Percentiles rank a stretch among this genome's conserved stretches.
phyloP scores from a whole-genome alignment of 2,888 invertebrate species.

The Atethmia centrago region DNA sequence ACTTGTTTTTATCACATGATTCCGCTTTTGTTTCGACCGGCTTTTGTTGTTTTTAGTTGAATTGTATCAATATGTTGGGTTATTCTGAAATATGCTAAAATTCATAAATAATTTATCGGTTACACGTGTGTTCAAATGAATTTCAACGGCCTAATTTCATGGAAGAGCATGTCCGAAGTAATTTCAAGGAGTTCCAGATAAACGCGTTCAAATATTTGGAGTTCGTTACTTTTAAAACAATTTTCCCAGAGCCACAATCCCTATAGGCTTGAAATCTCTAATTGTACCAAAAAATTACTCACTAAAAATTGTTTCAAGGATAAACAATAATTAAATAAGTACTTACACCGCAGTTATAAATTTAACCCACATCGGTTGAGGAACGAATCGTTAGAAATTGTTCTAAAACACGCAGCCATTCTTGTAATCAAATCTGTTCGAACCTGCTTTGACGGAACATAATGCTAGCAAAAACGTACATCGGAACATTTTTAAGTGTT shows the following conservation, averaged over 20 bases:
- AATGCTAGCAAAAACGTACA: constrained; percentile 44
- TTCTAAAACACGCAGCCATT: constrained; percentile 50
- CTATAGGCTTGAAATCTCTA: constrained; percentile 57
- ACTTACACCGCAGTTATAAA: constrained; percentile 54
- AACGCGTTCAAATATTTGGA: constrained; percentile 46
- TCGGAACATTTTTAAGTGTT: constrained; percentile 53
- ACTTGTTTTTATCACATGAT: constrained; percentile 66
- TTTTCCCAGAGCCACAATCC: constrained; percentile 31
- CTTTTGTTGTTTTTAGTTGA: constrained; percentile 34
- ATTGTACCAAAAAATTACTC: constrained; percentile 37
- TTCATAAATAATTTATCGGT: not conserved
- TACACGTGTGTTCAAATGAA: not conserved
- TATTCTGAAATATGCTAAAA: not conserved
- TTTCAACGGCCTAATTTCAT: not conserved
- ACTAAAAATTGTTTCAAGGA: constrained; percentile 63
- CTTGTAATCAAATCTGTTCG: constrained; percentile 36
- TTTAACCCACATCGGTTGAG: constrained; percentile 53
- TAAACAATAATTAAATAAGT: constrained; percentile 50
- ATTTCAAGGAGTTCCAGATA: constrained; percentile 26
- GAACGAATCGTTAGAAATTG: constrained; percentile 63
- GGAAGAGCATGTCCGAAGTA: constrained; percentile 21
- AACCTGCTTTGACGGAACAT: constrained; percentile 58
- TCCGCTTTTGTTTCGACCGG: constrained; percentile 45
- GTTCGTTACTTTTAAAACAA: constrained; percentile 45
- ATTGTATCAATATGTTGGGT: constrained; percentile 5